Base-by-base conservation (phyloP, 2,113 vertebrate genomes). In the Thunnus thynnus region DNA sequence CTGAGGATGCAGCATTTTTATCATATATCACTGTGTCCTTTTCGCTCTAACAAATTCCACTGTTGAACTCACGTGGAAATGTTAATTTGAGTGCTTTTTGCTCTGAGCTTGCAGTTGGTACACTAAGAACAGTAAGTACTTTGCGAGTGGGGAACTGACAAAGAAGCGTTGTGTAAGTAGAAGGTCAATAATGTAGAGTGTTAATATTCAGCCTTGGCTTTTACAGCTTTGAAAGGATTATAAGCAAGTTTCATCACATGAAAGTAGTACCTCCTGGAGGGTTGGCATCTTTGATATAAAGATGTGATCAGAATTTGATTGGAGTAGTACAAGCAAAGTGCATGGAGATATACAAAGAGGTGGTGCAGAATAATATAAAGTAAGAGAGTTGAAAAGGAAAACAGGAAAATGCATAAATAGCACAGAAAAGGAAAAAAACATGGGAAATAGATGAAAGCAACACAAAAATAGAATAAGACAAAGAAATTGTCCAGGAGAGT, bases 231-330 rank as follows among this genome's bases (percentile, higher is more conserved):
- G 84, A 91, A 89, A 83, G 75, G 82, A 89, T 91, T 89, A 87
- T 88, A 82, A 88, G 85, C 70, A 88, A 82, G 84, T 92, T 90
- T 89, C 87, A 90, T 87, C 87, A 89, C 86, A 89, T 90, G 84
- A 90, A 91, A 91, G 87, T 66, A 50, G 73, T 41, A 67, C 67
- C 81, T 87, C 76, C 79, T 87, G 85, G 88, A 90, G 85, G 67
- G 84, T 32, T 85, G 65, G 88, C 75, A 92, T 89, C 91, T 92
- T 91, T 93, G 87, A 93, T 88, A 86, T 57, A 66, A 76, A 76
- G 88, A 92, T 90, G 92, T 92, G 89, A 92, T 89, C 80, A 72
- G 91, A 90, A 93, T 91, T 63, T 84, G 81, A 90, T 86, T 57
- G 79, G 64, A 67, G 72, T 32, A 55, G 65, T 50, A 81, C 70